Evolutionary conservation across 2,113 vertebrate species (phyloP).

Genomic region (Murina feae): DNA sequence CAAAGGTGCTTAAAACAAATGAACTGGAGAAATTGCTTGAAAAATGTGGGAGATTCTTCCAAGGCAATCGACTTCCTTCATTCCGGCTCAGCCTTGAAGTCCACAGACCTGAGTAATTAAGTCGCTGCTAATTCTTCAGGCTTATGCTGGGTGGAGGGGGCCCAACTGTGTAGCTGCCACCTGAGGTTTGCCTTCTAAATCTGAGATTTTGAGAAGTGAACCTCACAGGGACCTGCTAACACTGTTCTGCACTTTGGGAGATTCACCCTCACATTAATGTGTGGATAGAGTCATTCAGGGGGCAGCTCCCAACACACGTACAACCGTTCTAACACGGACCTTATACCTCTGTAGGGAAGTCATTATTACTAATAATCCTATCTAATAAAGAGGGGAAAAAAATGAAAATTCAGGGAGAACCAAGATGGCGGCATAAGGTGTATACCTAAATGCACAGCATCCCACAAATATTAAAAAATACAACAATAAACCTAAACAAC

Average conservation of each 20-base stretch:
- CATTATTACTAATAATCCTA: background rate
- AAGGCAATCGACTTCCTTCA: background rate
- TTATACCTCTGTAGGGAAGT: background rate
- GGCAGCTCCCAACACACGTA: background rate
- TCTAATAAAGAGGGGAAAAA: no score
- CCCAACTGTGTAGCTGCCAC: accelerated
- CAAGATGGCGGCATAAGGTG: no score
- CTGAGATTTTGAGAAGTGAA: background rate
- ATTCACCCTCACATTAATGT: background rate
- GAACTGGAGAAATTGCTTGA: constrained; percentile 52
- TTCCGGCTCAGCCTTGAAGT: background rate
- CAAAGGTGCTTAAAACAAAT: constrained; percentile 51
- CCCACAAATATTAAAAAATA: no score
- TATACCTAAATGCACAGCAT: no score
- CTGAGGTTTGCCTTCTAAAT: background rate
- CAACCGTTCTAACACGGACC: background rate
- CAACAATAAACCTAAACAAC: no score
- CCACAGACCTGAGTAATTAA: background rate
- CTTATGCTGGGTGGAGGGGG: background rate
- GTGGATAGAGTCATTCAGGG: background rate
- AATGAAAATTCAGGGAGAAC: no score
- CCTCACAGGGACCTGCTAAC: background rate
- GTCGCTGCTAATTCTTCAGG: background rate
- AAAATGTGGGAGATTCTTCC: constrained; percentile 21
- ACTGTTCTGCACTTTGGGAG: background rate